These are phyloP conservation scores for Xenops minutus DNA, from an alignment of 2,797 vertebrate species.

Conservation along the genomic window DNA sequence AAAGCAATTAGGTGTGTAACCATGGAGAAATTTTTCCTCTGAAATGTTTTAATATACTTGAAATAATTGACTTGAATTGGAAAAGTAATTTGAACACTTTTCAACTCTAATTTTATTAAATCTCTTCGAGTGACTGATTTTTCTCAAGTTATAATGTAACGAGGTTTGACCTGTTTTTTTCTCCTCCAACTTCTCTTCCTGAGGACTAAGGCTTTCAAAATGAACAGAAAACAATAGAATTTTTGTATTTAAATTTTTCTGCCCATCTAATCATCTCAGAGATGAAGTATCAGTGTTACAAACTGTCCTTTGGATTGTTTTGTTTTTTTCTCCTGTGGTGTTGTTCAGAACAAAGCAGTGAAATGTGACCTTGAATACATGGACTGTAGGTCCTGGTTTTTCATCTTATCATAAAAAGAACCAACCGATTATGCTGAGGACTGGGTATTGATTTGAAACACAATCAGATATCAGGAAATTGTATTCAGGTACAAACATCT, in stretches of 20 bases:
- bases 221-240: constrained; percentile 12
- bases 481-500: constrained; percentile 74
- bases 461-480: constrained; percentile 72
- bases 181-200: constrained; percentile 17
- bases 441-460: constrained; percentile 60
- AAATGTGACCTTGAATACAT: constrained; percentile 53
- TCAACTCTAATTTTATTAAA: constrained; percentile 76
- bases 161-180: constrained; percentile 52
- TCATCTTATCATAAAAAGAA: constrained; percentile 37
- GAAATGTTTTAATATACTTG: constrained; percentile 78
- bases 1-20: constrained; percentile 72
- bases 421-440: constrained; percentile 53
- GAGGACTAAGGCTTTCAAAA: constrained; percentile 71
- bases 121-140: constrained; percentile 64
- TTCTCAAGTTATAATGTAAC: constrained; percentile 61
- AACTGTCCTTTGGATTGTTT: constrained; percentile 64
- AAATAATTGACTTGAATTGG: constrained; percentile 74
- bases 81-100: constrained; percentile 74
- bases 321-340: constrained; percentile 62
- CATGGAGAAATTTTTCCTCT: constrained; percentile 74
- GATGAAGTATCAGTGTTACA: constrained; percentile 74
- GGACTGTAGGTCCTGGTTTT: constrained; percentile 60
- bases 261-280: constrained; percentile 49
- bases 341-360: constrained; percentile 55
- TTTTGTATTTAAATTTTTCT: constrained; percentile 64